Conservation (phyloP, 2,888 invertebrate genomes). For the Oxytorus armatus region DNA sequence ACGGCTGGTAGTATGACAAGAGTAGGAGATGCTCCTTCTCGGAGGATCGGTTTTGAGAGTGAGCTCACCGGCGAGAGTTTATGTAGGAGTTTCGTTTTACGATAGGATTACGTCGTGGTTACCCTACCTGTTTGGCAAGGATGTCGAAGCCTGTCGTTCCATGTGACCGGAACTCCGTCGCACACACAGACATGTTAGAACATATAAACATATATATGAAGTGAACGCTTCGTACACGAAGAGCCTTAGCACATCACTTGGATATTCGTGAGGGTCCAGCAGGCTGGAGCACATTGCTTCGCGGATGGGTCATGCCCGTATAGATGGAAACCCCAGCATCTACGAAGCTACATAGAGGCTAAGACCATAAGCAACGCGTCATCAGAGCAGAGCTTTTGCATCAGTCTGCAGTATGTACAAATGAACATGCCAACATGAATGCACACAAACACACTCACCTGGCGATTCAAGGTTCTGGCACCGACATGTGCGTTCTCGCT, state of each 20-base stretch:
- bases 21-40: background rate
- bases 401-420: background rate
- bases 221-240: constrained; percentile 27
- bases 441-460: background rate
- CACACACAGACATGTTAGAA: background rate
- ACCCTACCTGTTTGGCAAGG: constrained; percentile 40
- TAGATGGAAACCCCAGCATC: constrained; percentile 15
- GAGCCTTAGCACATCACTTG: constrained; percentile 33
- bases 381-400: constrained; percentile 10
- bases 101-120: constrained; percentile 59
- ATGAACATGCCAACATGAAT: background rate
- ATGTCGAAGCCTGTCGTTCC: constrained; percentile 29
- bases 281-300: constrained; percentile 3
- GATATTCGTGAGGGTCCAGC: constrained; percentile 45
- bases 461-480: constrained; percentile 6
- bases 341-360: constrained; percentile 14
- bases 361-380: constrained; percentile 31
- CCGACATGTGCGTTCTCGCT: constrained; percentile 8
- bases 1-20: background rate
- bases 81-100: constrained; percentile 59
- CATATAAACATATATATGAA: background rate
- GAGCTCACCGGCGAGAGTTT: constrained; percentile 43
- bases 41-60: constrained; percentile 24
- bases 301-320: constrained; percentile 30
- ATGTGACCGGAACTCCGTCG: constrained; percentile 22